phyloP scores from a whole-genome alignment of 2,797 vertebrate genomes.

The Parauchenoglanis punctatus region DNA sequence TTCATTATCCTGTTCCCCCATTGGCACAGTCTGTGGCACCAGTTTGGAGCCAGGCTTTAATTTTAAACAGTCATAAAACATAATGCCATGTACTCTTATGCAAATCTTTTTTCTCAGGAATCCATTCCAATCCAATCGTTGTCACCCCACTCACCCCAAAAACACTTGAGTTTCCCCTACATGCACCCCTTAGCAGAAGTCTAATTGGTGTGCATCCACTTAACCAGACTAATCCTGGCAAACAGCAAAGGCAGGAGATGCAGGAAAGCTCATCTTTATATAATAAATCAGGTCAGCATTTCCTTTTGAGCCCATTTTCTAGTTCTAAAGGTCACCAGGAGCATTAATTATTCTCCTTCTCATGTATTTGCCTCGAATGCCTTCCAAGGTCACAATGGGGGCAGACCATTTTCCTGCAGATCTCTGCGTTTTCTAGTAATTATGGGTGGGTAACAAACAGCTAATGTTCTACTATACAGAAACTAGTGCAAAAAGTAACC shows the following conservation, averaged over 20 bases:
- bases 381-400: constrained; percentile 6
- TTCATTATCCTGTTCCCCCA: neutral
- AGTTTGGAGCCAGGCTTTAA: neutral
- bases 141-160: constrained; percentile 30
- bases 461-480: neutral
- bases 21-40: neutral
- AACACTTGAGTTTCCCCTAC: constrained; percentile 39
- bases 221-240: constrained; percentile 59
- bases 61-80: constrained; percentile 35
- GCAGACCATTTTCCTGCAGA: neutral
- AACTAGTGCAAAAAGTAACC: neutral
- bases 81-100: constrained; percentile 50
- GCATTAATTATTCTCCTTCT: constrained; percentile 56
- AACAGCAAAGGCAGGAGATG: constrained; percentile 52
- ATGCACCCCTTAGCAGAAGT: constrained; percentile 4
- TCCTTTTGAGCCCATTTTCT: constrained; percentile 64
- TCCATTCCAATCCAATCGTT: constrained; percentile 47
- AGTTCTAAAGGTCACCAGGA: constrained; percentile 59
- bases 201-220: constrained; percentile 51
- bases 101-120: constrained; percentile 53
- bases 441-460: neutral
- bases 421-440: neutral
- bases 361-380: constrained; percentile 5
- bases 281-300: constrained; percentile 67
- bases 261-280: constrained; percentile 42